phyloP scores from a whole-genome alignment of 2,888 invertebrate genomes.

The Loripinus fragilis region DNA sequence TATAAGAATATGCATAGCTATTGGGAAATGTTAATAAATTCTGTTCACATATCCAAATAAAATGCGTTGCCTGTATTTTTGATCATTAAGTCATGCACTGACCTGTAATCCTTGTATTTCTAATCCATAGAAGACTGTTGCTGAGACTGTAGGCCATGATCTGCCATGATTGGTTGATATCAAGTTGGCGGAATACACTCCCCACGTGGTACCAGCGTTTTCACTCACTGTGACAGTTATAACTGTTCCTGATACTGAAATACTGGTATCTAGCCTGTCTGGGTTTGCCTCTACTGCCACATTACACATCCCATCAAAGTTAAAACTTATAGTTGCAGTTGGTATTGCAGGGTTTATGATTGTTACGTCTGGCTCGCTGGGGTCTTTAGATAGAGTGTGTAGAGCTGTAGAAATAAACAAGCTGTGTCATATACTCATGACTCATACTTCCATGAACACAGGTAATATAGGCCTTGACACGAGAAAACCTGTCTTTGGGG shows the following conservation, averaged over 20 bases:
- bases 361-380: slow-evolving; percentile 32
- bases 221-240: slow-evolving; percentile 34
- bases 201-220: slow-evolving; percentile 12
- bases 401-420: slow-evolving; percentile 25
- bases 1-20: no score
- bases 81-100: no score
- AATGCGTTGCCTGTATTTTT: no score
- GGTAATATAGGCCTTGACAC: no score
- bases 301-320: slow-evolving; percentile 49
- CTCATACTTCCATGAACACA: no score
- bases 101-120: slow-evolving; percentile 47
- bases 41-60: no score
- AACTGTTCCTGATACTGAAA: slow-evolving; percentile 6
- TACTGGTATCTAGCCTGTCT: slow-evolving; percentile 9
- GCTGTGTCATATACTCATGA: no score
- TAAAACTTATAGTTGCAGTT: slow-evolving; percentile 18
- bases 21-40: no score
- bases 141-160: slow-evolving; percentile 23
- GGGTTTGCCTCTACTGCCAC: slow-evolving; percentile 30
- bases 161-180: slow-evolving; percentile 21
- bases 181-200: slow-evolving; percentile 22
- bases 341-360: slow-evolving; percentile 42
- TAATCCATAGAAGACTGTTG: slow-evolving; percentile 43
- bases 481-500: no score
- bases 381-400: slow-evolving; percentile 30